Conservation (phyloP, 1,140 invertebrate genomes). For the Whitmania pigra region DNA sequence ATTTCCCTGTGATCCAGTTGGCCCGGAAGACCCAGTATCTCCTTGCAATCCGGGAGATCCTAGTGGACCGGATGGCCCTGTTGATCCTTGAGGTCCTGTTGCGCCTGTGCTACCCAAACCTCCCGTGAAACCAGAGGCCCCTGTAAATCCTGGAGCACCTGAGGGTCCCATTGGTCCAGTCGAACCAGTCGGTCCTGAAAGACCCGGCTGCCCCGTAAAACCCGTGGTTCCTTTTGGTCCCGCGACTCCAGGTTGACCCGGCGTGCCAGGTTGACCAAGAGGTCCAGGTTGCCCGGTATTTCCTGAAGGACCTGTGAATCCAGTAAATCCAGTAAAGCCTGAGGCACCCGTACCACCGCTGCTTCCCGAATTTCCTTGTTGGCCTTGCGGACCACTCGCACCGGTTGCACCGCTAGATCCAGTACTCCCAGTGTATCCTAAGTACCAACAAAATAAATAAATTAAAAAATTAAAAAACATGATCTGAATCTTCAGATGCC, state of each 20-base stretch:
- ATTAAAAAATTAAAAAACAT: too few relatives aligned
- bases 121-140: conserved; percentile 3
- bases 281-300: conserved; percentile 1
- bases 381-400: neutral
- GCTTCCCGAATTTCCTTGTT: neutral
- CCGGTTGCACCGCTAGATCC: conserved; percentile 6
- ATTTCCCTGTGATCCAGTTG: neutral
- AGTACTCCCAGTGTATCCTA: conserved; percentile 1
- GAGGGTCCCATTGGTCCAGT: conserved; percentile 14
- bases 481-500: too few relatives aligned
- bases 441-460: too few relatives aligned
- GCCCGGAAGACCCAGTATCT: neutral
- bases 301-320: neutral
- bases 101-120: neutral
- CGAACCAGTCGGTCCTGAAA: conserved; percentile 17
- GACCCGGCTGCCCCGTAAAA: conserved; percentile 11
- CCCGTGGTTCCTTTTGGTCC: conserved; percentile 19
- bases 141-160: conserved; percentile 21
- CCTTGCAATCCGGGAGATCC: conserved; percentile 1
- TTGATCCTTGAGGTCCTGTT: conserved; percentile 4
- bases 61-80: neutral
- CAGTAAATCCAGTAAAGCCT: conserved; percentile 4
- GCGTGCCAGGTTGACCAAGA: conserved; percentile 15
- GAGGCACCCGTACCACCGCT: neutral
- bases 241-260: conserved; percentile 17